phyloP scores from a whole-genome alignment of 2,888 invertebrate species.

The Linyphia triangularis region DNA sequence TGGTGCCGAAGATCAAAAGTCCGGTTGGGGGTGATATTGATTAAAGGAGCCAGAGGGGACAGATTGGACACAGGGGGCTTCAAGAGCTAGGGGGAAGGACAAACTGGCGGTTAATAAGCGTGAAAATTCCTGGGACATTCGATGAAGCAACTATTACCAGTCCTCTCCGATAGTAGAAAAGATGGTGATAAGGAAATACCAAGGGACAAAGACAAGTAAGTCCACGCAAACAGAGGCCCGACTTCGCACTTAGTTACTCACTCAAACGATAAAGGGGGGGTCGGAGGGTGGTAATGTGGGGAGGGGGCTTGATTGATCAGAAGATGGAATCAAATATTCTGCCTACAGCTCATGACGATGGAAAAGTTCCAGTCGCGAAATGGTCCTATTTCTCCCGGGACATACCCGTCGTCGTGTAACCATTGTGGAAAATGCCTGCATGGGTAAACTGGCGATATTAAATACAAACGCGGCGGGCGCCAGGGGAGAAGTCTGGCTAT shows the following conservation, averaged over 20 bases:
- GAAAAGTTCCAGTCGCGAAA: slow-evolving; percentile 60
- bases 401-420: slow-evolving; percentile 13
- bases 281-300: not conserved
- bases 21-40: slow-evolving; percentile 49
- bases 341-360: slow-evolving; percentile 54
- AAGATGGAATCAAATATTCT: slow-evolving; percentile 56
- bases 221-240: slow-evolving; percentile 29
- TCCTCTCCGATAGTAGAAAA: slow-evolving; percentile 25
- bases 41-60: slow-evolving; percentile 58
- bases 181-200: slow-evolving; percentile 50
- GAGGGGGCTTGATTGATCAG: not conserved
- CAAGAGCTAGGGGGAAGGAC: slow-evolving; percentile 1
- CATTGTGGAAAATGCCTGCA: slow-evolving; percentile 39
- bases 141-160: slow-evolving; percentile 63
- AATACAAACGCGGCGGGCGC: slow-evolving; percentile 34
- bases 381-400: slow-evolving; percentile 44
- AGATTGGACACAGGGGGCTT: slow-evolving; percentile 9
- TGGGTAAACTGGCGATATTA: slow-evolving; percentile 62
- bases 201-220: slow-evolving; percentile 27
- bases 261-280: slow-evolving; percentile 37
- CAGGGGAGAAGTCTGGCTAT: slow-evolving; percentile 44
- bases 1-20: slow-evolving; percentile 34
- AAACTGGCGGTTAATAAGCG: slow-evolving; percentile 62
- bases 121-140: slow-evolving; percentile 48
- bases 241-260: slow-evolving; percentile 48